Base-by-base conservation (phyloP, 2,797 vertebrate species). In the Pseudochaenichthys georgianus region DNA sequence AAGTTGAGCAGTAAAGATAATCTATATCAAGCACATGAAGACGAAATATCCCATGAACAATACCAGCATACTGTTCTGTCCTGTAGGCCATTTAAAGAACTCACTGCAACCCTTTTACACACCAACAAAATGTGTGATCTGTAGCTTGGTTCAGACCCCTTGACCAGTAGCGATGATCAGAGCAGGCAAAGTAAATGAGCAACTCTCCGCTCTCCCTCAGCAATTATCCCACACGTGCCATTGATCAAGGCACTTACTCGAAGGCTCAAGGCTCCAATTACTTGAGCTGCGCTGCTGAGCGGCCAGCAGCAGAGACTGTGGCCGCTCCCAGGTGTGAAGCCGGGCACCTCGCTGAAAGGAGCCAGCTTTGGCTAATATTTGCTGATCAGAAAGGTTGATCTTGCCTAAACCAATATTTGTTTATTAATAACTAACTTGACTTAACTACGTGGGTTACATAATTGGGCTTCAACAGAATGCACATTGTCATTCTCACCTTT, bases 181-280 rank as follows among this genome's bases (percentile, higher is more conserved):
- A 78, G 64, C 58, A 6, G 63, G 43, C 50, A 43, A 66, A 63
- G 47, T 41, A 69, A 74, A 83, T 1, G 78, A 83, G 60, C 73
- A 77, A 62, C 83, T 54, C 76, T 82, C 65, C 9, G n/a, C 64
- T 72, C 80, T 81, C 71, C 61, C 68, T 85, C 66, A 75, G 77
- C 75, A 69, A 77, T 83, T 74, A 85, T 71, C 28, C 3, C 60
- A 61, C 63, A 60, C 9, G 55, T 83, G 78, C 52, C 62, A 61
- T 81, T 59, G 77, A 83, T 82, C 77, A 62, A 75, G 73, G 17
- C 73, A 65, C 81, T 81, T 76, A 70, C 51, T 63, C 3, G 9
- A 45, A 64, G 45, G 64, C 71, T 84, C 68, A 45, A 64, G 45
- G 64, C 71, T 84, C 68, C 67, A 71, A 67, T 71, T 75, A 62